Evolutionary conservation across 2,888 invertebrate genomes (phyloP).

Genomic region (Nemoura dubitans): DNA sequence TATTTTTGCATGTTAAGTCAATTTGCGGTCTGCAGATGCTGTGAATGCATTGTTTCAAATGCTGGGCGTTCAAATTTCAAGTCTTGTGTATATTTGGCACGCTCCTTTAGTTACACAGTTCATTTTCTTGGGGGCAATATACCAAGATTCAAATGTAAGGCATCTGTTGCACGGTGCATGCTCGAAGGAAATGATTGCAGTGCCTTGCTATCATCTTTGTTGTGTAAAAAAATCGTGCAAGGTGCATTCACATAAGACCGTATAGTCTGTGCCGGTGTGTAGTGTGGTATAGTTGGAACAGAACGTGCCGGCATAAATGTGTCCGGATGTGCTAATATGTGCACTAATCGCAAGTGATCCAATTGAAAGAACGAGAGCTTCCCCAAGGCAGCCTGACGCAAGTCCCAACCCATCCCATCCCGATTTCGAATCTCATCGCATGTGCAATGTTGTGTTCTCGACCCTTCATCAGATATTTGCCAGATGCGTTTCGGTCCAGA

Average conservation of each 20-base stretch:
- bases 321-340: constrained; percentile 12
- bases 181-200: no score
- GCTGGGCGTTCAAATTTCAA: no score
- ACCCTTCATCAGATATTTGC: constrained; percentile 1
- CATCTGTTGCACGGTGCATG: neutral
- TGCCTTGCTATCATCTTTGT: neutral
- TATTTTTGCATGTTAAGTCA: neutral
- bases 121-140: neutral
- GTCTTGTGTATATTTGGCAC: neutral
- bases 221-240: neutral
- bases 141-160: neutral
- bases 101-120: neutral
- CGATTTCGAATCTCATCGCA: no score
- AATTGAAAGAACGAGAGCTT: neutral
- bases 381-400: neutral
- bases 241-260: neutral
- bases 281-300: neutral
- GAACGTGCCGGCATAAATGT: neutral
- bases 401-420: no score
- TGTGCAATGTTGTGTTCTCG: neutral
- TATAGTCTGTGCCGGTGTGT: neutral
- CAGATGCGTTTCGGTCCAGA: constrained; percentile 12
- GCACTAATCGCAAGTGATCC: neutral
- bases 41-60: neutral
- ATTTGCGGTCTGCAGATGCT: neutral